phyloP scores from a whole-genome alignment of 2,888 invertebrate genomes.

The Odontothrips loti region DNA sequence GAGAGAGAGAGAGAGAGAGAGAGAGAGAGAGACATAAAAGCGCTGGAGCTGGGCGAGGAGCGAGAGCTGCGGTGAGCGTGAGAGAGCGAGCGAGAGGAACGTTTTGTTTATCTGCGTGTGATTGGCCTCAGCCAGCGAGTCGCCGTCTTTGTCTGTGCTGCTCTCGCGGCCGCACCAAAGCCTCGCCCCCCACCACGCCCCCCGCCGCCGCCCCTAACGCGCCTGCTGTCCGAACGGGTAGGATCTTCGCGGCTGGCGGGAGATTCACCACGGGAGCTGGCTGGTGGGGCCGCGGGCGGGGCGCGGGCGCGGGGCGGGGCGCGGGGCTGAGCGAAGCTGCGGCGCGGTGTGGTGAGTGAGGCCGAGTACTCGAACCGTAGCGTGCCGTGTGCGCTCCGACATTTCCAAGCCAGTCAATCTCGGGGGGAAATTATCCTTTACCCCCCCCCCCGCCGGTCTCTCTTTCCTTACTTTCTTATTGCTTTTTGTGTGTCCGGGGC shows the following conservation, averaged over 20 bases:
- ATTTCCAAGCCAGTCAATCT: background rate
- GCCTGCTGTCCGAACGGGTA: too few species aligned
- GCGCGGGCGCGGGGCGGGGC: too few species aligned
- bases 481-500: slow-evolving; percentile 4
- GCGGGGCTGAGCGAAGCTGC: too few species aligned
- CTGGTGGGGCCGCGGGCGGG: too few species aligned
- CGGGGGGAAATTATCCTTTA: slow-evolving; percentile 5
- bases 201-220: background rate
- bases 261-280: too few species aligned
- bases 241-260: too few species aligned
- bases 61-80: background rate
- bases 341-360: too few species aligned
- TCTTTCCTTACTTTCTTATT: background rate
- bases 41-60: background rate
- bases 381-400: too few species aligned
- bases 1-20: too few species aligned
- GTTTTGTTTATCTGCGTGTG: slow-evolving; percentile 22
- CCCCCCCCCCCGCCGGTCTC: background rate
- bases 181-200: background rate
- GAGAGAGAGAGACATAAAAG: too few species aligned
- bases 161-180: background rate
- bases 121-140: background rate
- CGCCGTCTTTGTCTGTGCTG: background rate
- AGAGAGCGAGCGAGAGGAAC: background rate
- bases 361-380: too few species aligned